Evolutionary conservation across 2,888 invertebrate species (phyloP).

Genomic region (Noctua pronuba): DNA sequence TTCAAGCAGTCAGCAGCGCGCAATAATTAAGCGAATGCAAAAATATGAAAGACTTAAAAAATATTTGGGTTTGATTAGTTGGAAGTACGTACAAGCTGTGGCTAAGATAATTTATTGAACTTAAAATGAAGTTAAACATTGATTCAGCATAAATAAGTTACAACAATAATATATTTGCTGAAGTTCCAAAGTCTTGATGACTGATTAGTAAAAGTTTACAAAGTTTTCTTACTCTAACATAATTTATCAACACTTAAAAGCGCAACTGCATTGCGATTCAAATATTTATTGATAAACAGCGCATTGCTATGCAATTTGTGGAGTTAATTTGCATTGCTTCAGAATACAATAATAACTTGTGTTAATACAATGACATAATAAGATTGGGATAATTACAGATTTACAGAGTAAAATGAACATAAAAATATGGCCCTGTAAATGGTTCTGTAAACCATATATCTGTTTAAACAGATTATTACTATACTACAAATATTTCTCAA

Average conservation of each 20-base stretch:
- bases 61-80: background rate
- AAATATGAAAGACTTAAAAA: background rate
- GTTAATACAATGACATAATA: background rate
- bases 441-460: background rate
- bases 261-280: slow-evolving; percentile 32
- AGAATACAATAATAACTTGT: slow-evolving; percentile 4
- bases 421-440: background rate
- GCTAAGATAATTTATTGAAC: slow-evolving; percentile 3
- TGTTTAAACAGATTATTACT: background rate
- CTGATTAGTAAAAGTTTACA: background rate
- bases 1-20: slow-evolving; percentile 40
- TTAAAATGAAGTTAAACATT: background rate
- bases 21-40: background rate
- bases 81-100: slow-evolving; percentile 22
- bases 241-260: background rate
- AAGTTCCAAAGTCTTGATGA: background rate
- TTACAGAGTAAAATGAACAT: background rate
- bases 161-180: background rate
- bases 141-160: slow-evolving; percentile 2
- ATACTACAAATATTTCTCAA: background rate
- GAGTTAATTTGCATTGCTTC: slow-evolving; percentile 13
- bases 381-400: background rate
- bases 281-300: slow-evolving; percentile 5
- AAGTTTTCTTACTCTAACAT: background rate
- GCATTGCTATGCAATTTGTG: slow-evolving; percentile 9